Percentiles rank a stretch among this genome's conserved stretches.
Conservation (phyloP, 2,888 invertebrate species). For the Abrostola tripartita region DNA sequence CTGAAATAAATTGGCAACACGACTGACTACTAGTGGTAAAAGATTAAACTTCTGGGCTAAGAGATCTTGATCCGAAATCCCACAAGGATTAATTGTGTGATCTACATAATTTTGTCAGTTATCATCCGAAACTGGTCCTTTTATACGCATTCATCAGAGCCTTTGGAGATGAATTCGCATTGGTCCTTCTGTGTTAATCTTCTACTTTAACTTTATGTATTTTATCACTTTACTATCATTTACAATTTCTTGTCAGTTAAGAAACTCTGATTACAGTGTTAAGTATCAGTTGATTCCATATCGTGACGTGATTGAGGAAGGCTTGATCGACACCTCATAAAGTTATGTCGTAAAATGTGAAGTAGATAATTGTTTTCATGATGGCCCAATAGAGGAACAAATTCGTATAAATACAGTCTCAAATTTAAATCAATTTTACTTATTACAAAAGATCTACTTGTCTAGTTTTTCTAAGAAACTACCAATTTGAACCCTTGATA, state of each 20-base stretch:
- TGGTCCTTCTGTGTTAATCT: not conserved
- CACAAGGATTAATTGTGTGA: no score
- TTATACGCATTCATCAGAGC: no score
- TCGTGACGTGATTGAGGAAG: conserved; percentile 7
- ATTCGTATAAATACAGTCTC: not conserved
- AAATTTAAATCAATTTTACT: no score
- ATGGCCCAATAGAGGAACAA: not conserved
- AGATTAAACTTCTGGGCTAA: no score
- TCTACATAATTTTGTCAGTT: no score
- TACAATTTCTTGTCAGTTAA: conserved; percentile 24
- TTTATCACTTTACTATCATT: conserved; percentile 28
- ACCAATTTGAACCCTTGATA: no score
- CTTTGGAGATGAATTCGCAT: not conserved
- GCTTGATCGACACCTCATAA: conserved; percentile 11
- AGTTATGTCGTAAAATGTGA: not conserved
- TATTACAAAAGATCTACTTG: no score
- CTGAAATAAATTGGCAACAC: no score
- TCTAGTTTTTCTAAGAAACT: no score
- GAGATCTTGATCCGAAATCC: no score
- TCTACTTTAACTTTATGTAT: conserved; percentile 4
- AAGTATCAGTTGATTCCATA: conserved; percentile 19
- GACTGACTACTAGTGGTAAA: no score
- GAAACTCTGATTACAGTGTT: conserved; percentile 31
- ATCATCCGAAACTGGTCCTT: no score
- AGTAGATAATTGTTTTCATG: not conserved